Conservation (phyloP, 2,797 vertebrate species). For the Scolopax rusticola region DNA sequence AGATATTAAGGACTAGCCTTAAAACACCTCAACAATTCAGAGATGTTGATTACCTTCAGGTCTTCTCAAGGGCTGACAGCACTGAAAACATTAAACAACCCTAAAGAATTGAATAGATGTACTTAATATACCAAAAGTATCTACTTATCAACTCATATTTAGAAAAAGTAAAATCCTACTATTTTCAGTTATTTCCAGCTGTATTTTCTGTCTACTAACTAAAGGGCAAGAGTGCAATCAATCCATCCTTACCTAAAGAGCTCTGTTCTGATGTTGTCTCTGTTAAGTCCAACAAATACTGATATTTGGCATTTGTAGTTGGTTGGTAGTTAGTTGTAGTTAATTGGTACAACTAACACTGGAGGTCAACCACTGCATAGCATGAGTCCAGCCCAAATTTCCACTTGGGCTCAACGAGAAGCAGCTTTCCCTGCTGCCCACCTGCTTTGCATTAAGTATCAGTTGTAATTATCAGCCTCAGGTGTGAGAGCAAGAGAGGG, state of each 20-base stretch:
- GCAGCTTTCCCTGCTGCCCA: not conserved
- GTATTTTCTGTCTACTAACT: not conserved
- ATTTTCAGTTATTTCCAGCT: not conserved
- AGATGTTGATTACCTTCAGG: not conserved
- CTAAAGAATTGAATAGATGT: accelerated
- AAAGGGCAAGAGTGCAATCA: not conserved
- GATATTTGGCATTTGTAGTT: too few species aligned
- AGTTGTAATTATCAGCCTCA: not conserved
- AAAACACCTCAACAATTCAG: not conserved
- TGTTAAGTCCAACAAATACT: not conserved
- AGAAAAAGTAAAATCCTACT: not conserved
- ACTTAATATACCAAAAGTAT: not conserved
- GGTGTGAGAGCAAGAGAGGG: not conserved
- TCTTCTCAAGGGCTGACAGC: not conserved
- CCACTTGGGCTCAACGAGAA: accelerated
- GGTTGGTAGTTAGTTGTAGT: too few species aligned
- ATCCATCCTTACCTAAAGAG: not conserved
- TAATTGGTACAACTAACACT: not conserved
- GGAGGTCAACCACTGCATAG: accelerated
- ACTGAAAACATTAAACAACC: not conserved
- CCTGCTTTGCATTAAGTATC: not conserved
- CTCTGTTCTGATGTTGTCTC: not conserved
- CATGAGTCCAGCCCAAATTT: not conserved
- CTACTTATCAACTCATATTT: not conserved
- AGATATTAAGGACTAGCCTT: not conserved